Percentiles rank a stretch among this genome's conserved stretches.
Evolutionary conservation across 2,113 vertebrate genomes (phyloP).

Genomic region (Sigmodon hispidus): DNA sequence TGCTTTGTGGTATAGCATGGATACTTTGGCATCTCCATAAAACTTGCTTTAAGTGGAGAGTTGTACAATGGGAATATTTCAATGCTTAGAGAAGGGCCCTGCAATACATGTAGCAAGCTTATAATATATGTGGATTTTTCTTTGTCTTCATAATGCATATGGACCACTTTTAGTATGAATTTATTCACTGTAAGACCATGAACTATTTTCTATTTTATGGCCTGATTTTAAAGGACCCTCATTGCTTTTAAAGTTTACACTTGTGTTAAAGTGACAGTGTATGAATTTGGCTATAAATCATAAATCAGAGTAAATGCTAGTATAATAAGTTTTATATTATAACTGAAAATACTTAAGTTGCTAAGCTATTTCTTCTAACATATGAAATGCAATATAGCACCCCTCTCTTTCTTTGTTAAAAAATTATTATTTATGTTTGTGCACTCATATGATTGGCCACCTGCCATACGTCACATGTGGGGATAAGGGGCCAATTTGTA

Average conservation of each 20-base stretch:
- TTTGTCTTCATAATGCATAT: conserved; percentile 89
- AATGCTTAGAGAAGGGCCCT: conserved; percentile 87
- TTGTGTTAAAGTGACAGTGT: conserved; percentile 88
- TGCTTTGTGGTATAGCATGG: conserved; percentile 49
- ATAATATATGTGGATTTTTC: conserved; percentile 97
- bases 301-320: conserved; percentile 85
- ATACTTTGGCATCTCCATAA: conserved; percentile 44
- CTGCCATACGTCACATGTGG: too few species aligned
- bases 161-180: conserved; percentile 96
- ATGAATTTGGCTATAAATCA: conserved; percentile 83
- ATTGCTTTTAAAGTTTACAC: conserved; percentile 87
- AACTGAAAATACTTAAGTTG: conserved; percentile 69
- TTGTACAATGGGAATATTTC: conserved; percentile 58
- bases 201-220: conserved; percentile 87
- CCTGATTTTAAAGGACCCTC: conserved; percentile 86
- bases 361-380: conserved; percentile 25
- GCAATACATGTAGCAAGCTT: conserved; percentile 96
- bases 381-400: background rate
- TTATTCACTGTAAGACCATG: conserved; percentile 93
- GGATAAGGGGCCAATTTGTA: background rate
- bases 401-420: too few species aligned
- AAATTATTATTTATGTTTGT: background rate
- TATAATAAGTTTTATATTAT: conserved; percentile 75
- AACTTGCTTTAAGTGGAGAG: conserved; percentile 37
- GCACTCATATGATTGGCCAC: background rate